Evolutionary conservation across 2,888 invertebrate genomes (phyloP), one percentile per base, ranked within the genome.

Genomic region (Drosophila greeni): DNA sequence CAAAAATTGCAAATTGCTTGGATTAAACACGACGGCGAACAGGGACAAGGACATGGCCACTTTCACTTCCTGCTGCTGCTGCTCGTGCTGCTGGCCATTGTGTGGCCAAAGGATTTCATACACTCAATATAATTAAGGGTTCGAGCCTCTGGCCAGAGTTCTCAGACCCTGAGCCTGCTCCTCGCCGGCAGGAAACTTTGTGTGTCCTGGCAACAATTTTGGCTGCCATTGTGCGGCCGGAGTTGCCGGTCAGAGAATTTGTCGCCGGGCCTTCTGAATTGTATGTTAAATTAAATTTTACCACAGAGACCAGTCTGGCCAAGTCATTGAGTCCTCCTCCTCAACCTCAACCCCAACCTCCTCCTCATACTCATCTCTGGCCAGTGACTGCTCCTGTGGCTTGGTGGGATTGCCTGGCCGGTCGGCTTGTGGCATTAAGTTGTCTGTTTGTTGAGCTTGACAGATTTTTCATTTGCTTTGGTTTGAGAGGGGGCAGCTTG

Each of bases 1-100:
- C 86, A 85, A 87, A 86, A 86, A 85, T 86, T 86, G 86, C 86
- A 86, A 86, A 86, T 86, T 86, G 85, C 76, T 82, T 74, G 85
- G 86, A 86, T 84, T 82, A 80, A 75, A 72, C 60, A 65, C 55
- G 59, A 58, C 68, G 73, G 57, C 64, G 70, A 74, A 65, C 73
- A 79, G 76, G 77, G 69, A 81, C 76, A 79, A 72, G 56, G 66
- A 70, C 67, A 74, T 60, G 73, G 64, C 65, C 76, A 83, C 83
- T 82, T 82, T 82, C 83, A 83, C 81, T 76, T 80, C 76, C 73
- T 72, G 74, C 73, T 34, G 31, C 73, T 72, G 74, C 73, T 34
- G 31, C 31, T 31, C 5, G 72, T 72, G 73, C 73, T 66, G 58
- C 56, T 43, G 58, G 55, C 49, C 70, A 71, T 78, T 82, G 83